Evolutionary conservation across 2,113 vertebrate genomes (phyloP), one percentile per base, ranked within the genome.

Genomic region (Anser cygnoides): DNA sequence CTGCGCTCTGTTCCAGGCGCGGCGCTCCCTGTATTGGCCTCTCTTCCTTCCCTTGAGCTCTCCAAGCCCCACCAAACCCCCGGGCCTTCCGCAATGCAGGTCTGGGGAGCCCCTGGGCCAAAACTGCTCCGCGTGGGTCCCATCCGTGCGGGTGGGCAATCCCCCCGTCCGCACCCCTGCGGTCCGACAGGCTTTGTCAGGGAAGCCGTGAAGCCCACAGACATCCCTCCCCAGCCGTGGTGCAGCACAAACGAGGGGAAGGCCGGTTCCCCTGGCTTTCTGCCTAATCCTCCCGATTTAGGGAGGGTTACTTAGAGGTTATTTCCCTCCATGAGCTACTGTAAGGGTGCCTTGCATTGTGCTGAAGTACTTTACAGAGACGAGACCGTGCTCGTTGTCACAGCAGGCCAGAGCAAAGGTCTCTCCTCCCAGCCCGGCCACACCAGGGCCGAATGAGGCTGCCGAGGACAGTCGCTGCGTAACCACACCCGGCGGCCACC

Each of bases 391-490:
- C 43, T 57, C 23, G 2, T 4, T 17, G 49, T 31, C 41, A 6
- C 3, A 5, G 50, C 1, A 25, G n/a, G 41, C 20, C 41, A 25
- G 57, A 28, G 33, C 15, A 52, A 20, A 37, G 15, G 31, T 25
- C 50, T 66, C 72, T 72, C 44, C 73, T 67, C 46, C 73, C 52
- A 12, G 26, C 20, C 25, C 9, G 2, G 67, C 22, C 83, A 61
- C 29, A 22, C 39, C 62, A 4, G 16, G 76, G 31, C n/a, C 11
- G 29, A 26, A 9, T 2, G 63, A 33, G 58, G n/a, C 44, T 0
- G 10, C 5, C 16, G n/a, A 50, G 46, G 54, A 29, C 29, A 46
- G 35, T 20, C 46, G 23, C 52, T 0, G 1, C 2, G 23, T 21
- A 13, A 33, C 63, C 58, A 72, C n/a, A 59, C 3, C 21, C 59